Percentiles rank a stretch among this genome's conserved stretches.
Evolutionary conservation across 2,888 invertebrate species (phyloP).

Genomic region (Phasia obesa): DNA sequence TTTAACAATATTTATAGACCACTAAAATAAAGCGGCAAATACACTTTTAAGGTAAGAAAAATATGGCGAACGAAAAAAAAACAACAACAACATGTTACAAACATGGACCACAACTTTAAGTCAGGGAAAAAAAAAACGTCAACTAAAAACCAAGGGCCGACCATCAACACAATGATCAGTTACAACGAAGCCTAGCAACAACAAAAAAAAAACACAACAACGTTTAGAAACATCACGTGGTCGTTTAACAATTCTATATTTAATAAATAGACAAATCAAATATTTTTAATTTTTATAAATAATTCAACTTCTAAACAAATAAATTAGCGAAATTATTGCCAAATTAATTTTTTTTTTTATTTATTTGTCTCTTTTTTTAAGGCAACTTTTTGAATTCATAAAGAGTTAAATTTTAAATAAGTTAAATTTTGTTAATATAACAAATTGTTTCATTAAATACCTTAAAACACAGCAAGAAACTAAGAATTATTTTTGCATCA

Average conservation of each 20-base stretch:
- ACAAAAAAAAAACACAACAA: not conserved
- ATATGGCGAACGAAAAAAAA: not conserved
- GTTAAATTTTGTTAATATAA: no score
- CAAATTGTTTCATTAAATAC: no score
- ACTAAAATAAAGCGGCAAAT: constrained; percentile 64
- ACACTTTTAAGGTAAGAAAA: constrained; percentile 16
- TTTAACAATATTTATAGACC: constrained; percentile 71
- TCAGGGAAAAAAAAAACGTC: not conserved
- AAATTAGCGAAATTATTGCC: constrained; percentile 30
- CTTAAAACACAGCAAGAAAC: no score
- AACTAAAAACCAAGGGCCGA: constrained; percentile 28
- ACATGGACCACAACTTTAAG: constrained; percentile 42
- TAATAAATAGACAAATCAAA: constrained; percentile 20
- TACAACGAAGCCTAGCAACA: not conserved
- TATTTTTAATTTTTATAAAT: not conserved
- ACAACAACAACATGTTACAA: constrained; percentile 19
- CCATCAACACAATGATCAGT: not conserved
- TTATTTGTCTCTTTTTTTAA: not conserved
- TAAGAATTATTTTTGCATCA: no score
- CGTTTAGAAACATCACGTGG: constrained; percentile 17
- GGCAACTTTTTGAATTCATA: constrained; percentile 18
- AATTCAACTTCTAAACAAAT: constrained; percentile 22
- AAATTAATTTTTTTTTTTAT: not conserved
- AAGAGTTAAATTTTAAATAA: no score
- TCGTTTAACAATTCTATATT: constrained; percentile 28